These are phyloP conservation scores for Scytalopus superciliaris DNA, from an alignment of 2,113 vertebrate species.

Conservation along the genomic window DNA sequence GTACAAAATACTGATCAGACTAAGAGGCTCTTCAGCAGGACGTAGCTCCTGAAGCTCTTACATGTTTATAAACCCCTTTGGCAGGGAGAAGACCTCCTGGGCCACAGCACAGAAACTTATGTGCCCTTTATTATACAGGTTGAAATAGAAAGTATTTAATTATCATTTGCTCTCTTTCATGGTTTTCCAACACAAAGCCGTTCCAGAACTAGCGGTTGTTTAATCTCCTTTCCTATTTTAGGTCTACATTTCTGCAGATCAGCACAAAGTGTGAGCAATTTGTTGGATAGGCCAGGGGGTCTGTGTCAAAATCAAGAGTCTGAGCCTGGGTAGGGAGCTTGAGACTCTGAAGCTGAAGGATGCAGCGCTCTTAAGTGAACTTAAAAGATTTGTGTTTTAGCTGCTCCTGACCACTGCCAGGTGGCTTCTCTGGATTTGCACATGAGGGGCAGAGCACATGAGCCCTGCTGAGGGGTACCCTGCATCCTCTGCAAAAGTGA, in stretches of 20 bases:
- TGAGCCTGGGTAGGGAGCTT: background rate
- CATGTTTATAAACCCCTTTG: background rate
- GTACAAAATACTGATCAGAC: background rate
- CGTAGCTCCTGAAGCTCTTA: background rate
- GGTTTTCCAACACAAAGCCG: background rate
- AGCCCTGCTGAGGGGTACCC: background rate
- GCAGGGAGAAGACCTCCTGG: background rate
- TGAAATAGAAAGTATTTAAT: no score
- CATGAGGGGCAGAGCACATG: background rate
- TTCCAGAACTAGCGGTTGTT: background rate
- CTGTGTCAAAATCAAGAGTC: background rate
- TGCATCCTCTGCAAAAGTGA: fast-evolving
- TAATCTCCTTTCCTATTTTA: background rate
- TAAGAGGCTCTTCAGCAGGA: background rate
- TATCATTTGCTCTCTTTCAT: background rate
- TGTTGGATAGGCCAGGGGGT: background rate
- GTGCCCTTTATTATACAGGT: background rate
- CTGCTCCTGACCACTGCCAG: background rate
- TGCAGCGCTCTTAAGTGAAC: background rate
- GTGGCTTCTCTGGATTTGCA: background rate
- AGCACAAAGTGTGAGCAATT: background rate
- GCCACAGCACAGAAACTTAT: background rate
- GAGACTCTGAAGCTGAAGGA: background rate
- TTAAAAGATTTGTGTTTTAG: background rate
- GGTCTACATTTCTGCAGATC: background rate